Evolutionary conservation across 2,888 invertebrate genomes (phyloP), one percentile per base, ranked within the genome.

Genomic region (Macropis europaea): DNA sequence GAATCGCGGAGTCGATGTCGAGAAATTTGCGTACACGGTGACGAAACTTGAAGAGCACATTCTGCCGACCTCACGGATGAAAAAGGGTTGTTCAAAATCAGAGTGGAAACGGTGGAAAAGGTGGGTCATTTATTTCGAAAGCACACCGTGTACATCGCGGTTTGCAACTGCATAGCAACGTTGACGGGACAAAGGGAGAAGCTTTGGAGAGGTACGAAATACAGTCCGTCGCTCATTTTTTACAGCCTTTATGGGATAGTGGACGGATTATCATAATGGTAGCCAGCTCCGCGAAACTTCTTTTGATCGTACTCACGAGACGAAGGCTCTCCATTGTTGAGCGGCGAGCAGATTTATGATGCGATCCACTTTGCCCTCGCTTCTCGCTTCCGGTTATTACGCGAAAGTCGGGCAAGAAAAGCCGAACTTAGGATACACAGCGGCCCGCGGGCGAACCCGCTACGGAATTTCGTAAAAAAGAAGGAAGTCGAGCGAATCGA

Each of bases 331-430:
- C 74, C 61, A 74, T 75, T 75, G 74, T 75, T 73, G 57, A 76
- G 53, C 50, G 56, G 15, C 22, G 52, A 73, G 53, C 47, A 73
- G 76, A 80, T 79, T 79, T 78, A 81, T 67, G 73, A 76, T 69
- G 61, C 62, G 78, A 77, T 77, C 48, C 69, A 73, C 60, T 79
- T 73, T 76, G 69, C 69, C 71, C 66, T 69, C 66, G 76, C 48
- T 76, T 73, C 73, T 76, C 76, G 76, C 70, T 78, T 78, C 78
- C 77, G 77, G 72, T 79, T 78, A 69, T 79, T 76, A 79, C 79
- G 73, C 64, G 78, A 78, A 78, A 79, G 76, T 78, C 79, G 79
- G 70, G 48, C 76, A 68, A 76, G 76, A 78, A 78, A 76, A 77
- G 68, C 64, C 48, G 70, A 47, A 64, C 66, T 40, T 61, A 72